These are phyloP conservation scores for Lobophora halterata DNA, from an alignment of 2,888 invertebrate species.

Conservation along the genomic window DNA sequence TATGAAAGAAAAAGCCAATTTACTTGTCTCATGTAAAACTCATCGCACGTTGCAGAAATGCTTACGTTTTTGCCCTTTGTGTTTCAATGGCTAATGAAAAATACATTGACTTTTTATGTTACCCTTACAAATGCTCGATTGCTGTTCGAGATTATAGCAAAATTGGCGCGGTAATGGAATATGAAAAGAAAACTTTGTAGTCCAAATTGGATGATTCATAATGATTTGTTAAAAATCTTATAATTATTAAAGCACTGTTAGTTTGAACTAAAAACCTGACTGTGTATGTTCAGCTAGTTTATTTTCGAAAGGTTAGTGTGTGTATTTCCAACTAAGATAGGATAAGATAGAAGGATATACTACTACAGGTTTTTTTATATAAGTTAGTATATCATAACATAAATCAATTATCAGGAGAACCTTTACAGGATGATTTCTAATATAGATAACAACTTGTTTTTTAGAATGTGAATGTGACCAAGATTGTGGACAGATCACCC, in stretches of 20 bases:
- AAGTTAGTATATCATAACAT: no score
- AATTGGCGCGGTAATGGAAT: constrained; percentile 9
- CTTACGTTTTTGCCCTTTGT: constrained; percentile 23
- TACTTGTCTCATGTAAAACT: constrained; percentile 21
- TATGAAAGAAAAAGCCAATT: constrained; percentile 26
- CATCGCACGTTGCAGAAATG: constrained; percentile 23
- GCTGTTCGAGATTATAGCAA: constrained; percentile 19
- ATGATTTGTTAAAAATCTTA: no score
- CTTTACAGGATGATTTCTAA: constrained; percentile 24
- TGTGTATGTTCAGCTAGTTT: no score
- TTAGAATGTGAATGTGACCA: constrained; percentile 37
- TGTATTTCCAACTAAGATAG: no score
- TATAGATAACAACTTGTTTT: constrained; percentile 36
- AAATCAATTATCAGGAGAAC: constrained; percentile 19
- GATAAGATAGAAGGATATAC: no score
- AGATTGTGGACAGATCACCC: constrained; percentile 44
- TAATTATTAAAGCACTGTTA: no score
- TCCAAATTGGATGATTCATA: no score
- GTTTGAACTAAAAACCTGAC: no score
- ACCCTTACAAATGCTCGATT: constrained; percentile 23
- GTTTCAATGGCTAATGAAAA: constrained; percentile 28
- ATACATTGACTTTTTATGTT: constrained; percentile 24
- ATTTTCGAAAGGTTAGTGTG: no score
- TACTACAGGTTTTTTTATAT: no score
- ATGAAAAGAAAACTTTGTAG: background rate